Conservation (phyloP, 2,888 invertebrate genomes). For the Penaeus monodon region DNA sequence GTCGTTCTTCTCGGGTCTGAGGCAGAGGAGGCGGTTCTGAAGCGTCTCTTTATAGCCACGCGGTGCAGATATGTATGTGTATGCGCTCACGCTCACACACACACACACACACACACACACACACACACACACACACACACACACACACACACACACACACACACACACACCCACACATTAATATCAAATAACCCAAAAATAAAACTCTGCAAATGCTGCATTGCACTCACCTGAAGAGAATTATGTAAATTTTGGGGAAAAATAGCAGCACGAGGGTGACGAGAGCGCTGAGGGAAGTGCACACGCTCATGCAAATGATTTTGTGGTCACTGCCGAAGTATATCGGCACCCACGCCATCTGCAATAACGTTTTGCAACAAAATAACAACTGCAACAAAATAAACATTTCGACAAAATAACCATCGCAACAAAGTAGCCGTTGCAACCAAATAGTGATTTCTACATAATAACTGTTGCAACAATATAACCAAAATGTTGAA, state of each 20-base stretch:
- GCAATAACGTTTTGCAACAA: slow-evolving; percentile 71
- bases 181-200: too few relatives aligned
- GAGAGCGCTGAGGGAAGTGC: slow-evolving; percentile 80
- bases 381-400: too few relatives aligned
- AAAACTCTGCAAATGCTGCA: too few relatives aligned
- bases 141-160: not conserved
- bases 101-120: not conserved
- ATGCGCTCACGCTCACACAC: too few relatives aligned
- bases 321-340: slow-evolving; percentile 80
- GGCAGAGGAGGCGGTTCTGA: not conserved
- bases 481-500: too few relatives aligned
- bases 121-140: not conserved
- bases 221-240: slow-evolving; percentile 74
- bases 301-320: slow-evolving; percentile 77
- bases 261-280: slow-evolving; percentile 82
- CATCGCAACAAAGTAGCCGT: too few relatives aligned
- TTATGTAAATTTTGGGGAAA: slow-evolving; percentile 83
- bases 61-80: not conserved
- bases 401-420: too few relatives aligned
- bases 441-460: too few relatives aligned
- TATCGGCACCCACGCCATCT: slow-evolving; percentile 84
- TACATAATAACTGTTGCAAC: too few relatives aligned
- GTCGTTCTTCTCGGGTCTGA: slow-evolving; percentile 80
- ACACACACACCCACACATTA: not conserved
- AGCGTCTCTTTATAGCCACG: too few relatives aligned